Conservation (phyloP, 2,888 invertebrate genomes). For the Mythimna albipuncta region DNA sequence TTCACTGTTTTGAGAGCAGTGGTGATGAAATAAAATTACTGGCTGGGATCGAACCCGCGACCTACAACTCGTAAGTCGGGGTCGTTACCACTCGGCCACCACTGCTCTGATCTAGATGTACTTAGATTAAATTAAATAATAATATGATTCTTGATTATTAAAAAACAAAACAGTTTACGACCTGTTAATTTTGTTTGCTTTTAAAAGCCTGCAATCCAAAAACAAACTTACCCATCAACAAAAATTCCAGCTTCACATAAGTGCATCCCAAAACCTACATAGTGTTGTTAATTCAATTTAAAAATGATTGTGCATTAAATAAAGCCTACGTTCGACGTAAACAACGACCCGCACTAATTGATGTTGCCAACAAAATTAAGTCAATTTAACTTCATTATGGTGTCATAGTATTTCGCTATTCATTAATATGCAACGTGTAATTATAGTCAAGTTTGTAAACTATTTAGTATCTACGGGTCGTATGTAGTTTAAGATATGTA, state of each 20-base stretch:
- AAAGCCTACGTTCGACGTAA: constrained; percentile 73
- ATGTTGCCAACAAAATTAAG: constrained; percentile 80
- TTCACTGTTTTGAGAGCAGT: too few relatives aligned
- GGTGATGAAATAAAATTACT: too few relatives aligned
- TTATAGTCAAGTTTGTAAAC: constrained; percentile 56
- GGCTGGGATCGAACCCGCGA: too few relatives aligned
- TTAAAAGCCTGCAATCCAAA: background rate
- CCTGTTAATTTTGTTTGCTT: too few relatives aligned
- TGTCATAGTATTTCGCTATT: constrained; percentile 76
- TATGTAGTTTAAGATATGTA: constrained; percentile 37
- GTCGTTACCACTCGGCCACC: too few relatives aligned
- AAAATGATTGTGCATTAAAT: constrained; percentile 74
- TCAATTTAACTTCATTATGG: constrained; percentile 79
- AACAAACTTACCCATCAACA: background rate
- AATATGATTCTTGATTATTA: too few relatives aligned
- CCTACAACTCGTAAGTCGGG: too few relatives aligned
- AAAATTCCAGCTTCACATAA: background rate
- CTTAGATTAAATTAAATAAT: too few relatives aligned
- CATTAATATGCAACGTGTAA: constrained; percentile 72
- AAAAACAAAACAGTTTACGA: too few relatives aligned
- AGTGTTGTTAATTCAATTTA: constrained; percentile 49
- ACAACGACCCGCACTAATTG: constrained; percentile 77
- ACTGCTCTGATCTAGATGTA: too few relatives aligned
- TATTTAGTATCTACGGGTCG: constrained; percentile 35
- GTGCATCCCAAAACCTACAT: constrained; percentile 3